Percentiles rank a stretch among this genome's conserved stretches.
Evolutionary conservation across 2,888 invertebrate species (phyloP).

Genomic region (Epistrophella euchroma): DNA sequence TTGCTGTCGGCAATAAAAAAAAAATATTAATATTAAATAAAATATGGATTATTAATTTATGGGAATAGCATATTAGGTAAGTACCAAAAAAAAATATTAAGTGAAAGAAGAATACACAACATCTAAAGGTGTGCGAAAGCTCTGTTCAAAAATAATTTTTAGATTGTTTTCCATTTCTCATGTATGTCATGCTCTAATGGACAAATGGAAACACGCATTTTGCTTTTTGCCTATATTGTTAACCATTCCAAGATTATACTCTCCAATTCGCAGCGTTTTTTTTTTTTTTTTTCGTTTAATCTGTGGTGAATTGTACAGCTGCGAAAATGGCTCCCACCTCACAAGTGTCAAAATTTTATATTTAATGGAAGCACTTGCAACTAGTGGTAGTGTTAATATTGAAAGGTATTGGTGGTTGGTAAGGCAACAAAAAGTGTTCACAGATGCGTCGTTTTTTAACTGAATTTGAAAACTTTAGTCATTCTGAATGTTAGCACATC

Average conservation of each 20-base stretch:
- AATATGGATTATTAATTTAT: constrained; percentile 41
- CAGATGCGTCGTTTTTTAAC: background rate
- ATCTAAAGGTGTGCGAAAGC: constrained; percentile 28
- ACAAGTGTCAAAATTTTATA: constrained; percentile 53
- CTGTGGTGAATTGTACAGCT: constrained; percentile 59
- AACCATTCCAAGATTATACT: constrained; percentile 24
- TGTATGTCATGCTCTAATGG: constrained; percentile 53
- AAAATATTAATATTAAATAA: constrained; percentile 2
- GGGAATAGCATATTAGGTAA: constrained; percentile 38
- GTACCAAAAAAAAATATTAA: background rate
- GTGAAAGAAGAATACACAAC: background rate
- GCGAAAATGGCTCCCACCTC: constrained; percentile 48
- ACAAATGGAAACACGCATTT: constrained; percentile 46
- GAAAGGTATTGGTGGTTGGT: constrained; percentile 7
- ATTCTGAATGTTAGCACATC: no score
- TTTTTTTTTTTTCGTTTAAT: background rate
- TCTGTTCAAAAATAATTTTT: constrained; percentile 31
- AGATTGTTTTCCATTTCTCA: constrained; percentile 24
- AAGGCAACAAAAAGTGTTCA: constrained; percentile 21
- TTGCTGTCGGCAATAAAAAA: constrained; percentile 25
- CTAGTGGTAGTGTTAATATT: background rate
- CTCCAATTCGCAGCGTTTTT: constrained; percentile 43
- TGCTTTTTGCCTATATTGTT: constrained; percentile 30
- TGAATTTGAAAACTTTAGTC: background rate
- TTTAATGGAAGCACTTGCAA: constrained; percentile 17